phyloP scores from a whole-genome alignment of 2,888 invertebrate species.

The Chalcosyrphus nemorum region DNA sequence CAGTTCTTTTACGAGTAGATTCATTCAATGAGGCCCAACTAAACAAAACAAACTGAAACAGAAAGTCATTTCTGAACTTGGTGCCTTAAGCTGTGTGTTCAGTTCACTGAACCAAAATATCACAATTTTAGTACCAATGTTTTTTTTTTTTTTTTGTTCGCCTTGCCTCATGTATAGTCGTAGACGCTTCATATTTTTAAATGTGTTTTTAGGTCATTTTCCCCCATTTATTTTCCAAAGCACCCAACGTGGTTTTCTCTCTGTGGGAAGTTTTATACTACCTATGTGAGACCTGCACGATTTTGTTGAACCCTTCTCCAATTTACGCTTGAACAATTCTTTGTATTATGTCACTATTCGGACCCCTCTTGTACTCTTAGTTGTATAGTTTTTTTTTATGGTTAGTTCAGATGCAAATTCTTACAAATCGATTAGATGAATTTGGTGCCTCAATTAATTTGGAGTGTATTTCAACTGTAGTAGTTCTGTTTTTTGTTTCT shows the following conservation, averaged over 20 bases:
- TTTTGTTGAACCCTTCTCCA: slow-evolving; percentile 63
- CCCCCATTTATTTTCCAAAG: slow-evolving; percentile 56
- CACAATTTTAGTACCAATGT: slow-evolving; percentile 16
- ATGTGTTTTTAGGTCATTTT: slow-evolving; percentile 73
- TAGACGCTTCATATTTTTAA: slow-evolving; percentile 50
- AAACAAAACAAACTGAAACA: slow-evolving; percentile 54
- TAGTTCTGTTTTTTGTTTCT: background rate
- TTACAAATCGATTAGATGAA: slow-evolving; percentile 18
- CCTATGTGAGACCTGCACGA: slow-evolving; percentile 58
- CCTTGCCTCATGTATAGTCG: slow-evolving; percentile 7
- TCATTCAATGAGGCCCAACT: slow-evolving; percentile 10
- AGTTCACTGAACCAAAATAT: slow-evolving; percentile 72
- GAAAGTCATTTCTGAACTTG: slow-evolving; percentile 59
- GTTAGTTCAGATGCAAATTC: background rate
- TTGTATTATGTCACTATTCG: slow-evolving; percentile 36
- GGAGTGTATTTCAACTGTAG: background rate
- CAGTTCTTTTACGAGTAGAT: background rate
- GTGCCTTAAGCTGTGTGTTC: slow-evolving; percentile 7
- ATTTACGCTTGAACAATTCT: slow-evolving; percentile 64
- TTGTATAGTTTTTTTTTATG: too few relatives aligned
- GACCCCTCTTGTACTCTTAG: slow-evolving; percentile 22
- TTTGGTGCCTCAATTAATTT: background rate
- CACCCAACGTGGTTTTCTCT: slow-evolving; percentile 57
- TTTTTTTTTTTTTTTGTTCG: too few relatives aligned
- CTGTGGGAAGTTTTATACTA: slow-evolving; percentile 61